A percentile compares a stretch with the other conserved stretches of the same genome.
Conservation (phyloP, 1,140 invertebrate genomes). For the Leucophenga varia region DNA sequence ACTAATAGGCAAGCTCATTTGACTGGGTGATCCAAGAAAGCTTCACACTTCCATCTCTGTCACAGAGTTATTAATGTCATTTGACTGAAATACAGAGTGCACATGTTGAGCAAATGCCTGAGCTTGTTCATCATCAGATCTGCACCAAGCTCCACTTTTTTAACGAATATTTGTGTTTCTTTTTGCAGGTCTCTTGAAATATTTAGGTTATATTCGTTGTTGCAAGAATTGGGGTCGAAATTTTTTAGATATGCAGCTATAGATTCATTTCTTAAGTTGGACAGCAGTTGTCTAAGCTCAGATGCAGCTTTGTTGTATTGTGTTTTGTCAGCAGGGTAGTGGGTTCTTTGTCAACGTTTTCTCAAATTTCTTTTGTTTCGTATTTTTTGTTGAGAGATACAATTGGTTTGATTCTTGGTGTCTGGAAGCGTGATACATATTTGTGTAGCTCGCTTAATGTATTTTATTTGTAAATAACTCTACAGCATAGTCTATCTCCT, state of each 20-base stretch:
- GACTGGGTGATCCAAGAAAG: constrained; percentile 2
- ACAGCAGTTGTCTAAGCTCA: constrained; percentile 1
- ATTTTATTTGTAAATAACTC: constrained; percentile 22
- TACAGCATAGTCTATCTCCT: constrained; percentile 19
- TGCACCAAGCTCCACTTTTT: constrained; percentile 1
- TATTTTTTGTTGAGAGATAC: constrained; percentile 5
- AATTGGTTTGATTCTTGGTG: neutral
- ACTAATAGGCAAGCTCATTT: constrained; percentile 5
- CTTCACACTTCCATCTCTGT: neutral
- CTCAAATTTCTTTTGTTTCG: constrained; percentile 14
- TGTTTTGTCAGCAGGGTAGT: constrained; percentile 11
- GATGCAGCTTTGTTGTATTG: constrained; percentile 3
- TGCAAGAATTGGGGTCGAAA: neutral
- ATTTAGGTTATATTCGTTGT: constrained; percentile 5
- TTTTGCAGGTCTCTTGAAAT: no score
- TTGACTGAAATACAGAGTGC: neutral
- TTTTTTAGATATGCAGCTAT: neutral
- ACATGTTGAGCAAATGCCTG: no score
- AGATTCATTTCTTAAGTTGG: constrained; percentile 1
- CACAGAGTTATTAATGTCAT: no score
- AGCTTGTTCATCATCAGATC: no score
- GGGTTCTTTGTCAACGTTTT: neutral
- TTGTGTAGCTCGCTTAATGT: no score
- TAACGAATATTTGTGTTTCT: constrained; percentile 2
- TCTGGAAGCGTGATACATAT: neutral